Percentiles rank a stretch among this genome's conserved stretches.
Conservation (phyloP, 2,888 invertebrate genomes). For the Eristalis arbustorum region DNA sequence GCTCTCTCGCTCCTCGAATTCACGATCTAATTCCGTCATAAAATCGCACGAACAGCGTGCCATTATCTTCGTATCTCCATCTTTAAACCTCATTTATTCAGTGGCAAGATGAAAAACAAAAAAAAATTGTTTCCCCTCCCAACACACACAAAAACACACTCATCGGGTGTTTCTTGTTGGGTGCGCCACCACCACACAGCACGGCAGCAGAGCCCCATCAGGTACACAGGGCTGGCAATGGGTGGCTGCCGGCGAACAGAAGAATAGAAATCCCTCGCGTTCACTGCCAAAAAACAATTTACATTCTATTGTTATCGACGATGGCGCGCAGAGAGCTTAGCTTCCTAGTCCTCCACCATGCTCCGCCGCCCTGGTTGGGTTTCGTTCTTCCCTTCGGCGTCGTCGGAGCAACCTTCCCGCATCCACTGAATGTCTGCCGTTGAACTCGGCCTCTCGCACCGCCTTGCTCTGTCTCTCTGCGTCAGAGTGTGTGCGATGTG, state of each 20-base stretch:
- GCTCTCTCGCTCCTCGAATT: slow-evolving; percentile 31
- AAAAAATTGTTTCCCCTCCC: background rate
- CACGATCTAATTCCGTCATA: slow-evolving; percentile 65
- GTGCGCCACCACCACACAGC: background rate
- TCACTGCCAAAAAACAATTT: slow-evolving; percentile 65
- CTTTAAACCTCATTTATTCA: slow-evolving; percentile 66
- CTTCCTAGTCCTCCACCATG: background rate
- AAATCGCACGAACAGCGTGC: slow-evolving; percentile 52
- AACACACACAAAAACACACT: background rate
- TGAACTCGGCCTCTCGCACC: slow-evolving; percentile 31
- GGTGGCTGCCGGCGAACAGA: slow-evolving; percentile 13
- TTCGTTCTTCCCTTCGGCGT: slow-evolving; percentile 9
- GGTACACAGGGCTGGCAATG: slow-evolving; percentile 2
- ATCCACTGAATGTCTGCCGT: slow-evolving; percentile 36
- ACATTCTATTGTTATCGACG: slow-evolving; percentile 64
- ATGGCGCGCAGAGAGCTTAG: slow-evolving; percentile 33
- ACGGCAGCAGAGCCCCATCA: background rate
- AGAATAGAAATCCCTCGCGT: slow-evolving; percentile 20
- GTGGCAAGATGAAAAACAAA: background rate
- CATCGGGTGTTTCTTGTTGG: slow-evolving; percentile 14
- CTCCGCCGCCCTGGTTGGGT: background rate
- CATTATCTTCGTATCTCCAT: slow-evolving; percentile 61
- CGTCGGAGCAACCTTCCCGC: slow-evolving; percentile 8
- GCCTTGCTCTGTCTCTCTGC: background rate
- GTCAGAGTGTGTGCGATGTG: too few species aligned